These are phyloP conservation scores for Scaptodrosophila lebanonensis DNA, from an alignment of 1,140 invertebrate species.

Conservation along the genomic window DNA sequence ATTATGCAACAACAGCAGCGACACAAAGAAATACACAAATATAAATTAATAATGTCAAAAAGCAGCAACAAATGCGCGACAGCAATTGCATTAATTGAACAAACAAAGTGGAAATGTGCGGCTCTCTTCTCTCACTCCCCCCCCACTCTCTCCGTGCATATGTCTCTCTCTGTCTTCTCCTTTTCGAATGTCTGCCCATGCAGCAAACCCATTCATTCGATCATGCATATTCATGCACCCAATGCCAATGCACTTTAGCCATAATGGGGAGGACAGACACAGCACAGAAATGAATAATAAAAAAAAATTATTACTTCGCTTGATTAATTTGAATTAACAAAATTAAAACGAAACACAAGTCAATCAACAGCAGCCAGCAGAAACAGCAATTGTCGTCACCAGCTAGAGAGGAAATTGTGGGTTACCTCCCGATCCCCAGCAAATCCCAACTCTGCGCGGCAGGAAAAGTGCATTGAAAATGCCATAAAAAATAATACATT, in stretches of 20 bases:
- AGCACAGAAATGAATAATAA: slow-evolving; percentile 31
- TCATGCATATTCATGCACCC: slow-evolving; percentile 27
- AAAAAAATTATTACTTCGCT: slow-evolving; percentile 44
- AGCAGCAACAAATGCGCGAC: slow-evolving; percentile 44
- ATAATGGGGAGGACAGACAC: background rate
- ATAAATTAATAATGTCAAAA: slow-evolving; percentile 73
- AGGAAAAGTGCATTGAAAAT: slow-evolving; percentile 30
- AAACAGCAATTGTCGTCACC: background rate
- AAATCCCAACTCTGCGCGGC: slow-evolving; percentile 7
- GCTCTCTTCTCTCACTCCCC: slow-evolving; percentile 33
- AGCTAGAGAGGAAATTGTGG: background rate
- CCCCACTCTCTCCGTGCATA: too few relatives aligned
- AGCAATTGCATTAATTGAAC: slow-evolving; percentile 74
- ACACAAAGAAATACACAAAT: slow-evolving; percentile 69
- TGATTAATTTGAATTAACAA: slow-evolving; percentile 69
- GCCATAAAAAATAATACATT: slow-evolving; percentile 19
- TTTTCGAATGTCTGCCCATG: slow-evolving; percentile 7
- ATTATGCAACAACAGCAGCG: slow-evolving; percentile 43
- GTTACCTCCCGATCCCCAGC: background rate
- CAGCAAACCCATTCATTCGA: background rate
- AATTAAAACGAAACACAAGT: slow-evolving; percentile 64
- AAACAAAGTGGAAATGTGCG: slow-evolving; percentile 71
- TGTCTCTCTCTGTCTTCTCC: background rate
- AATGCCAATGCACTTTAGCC: slow-evolving; percentile 37
- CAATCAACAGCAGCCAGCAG: slow-evolving; percentile 40